Evolutionary conservation across 2,797 vertebrate genomes (phyloP), one percentile per base, ranked within the genome.

Genomic region (Malurus splendens): DNA sequence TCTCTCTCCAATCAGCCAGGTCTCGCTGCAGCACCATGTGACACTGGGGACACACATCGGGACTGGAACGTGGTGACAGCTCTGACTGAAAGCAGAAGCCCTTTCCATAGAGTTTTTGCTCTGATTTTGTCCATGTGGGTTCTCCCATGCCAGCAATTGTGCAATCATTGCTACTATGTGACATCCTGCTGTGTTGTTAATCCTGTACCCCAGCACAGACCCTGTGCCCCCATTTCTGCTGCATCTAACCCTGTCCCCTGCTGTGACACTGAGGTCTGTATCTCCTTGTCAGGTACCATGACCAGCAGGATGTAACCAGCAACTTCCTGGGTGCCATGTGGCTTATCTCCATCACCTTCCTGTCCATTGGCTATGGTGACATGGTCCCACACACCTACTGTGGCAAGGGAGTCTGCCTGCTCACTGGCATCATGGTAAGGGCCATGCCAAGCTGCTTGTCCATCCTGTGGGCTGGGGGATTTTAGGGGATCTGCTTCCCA

Each of bases 331-430:
- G 99, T 4, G 99, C 99, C 94, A 99, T 99, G 99, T 99, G 99
- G 99, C 98, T 99, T 71, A 99, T 99, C 96, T 99, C 99, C 95
- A 99, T 99, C 97, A 99, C 99, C 24, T 99, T 99, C 97, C 97
- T 99, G 66, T 99, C 99, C 97, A 99, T 99, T 4, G 99, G 99
- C 76, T 99, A 99, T 0, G 99, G 99, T 23, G 99, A 99, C 94
- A 99, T 99, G 98, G 99, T 99, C 52, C 99, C 99, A 18, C 98
- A 99, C 96, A 99, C 99, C 23, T 99, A 99, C 98, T 99, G 99
- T 72, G 99, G 99, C 93, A 99, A 99, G 94, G 99, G 99, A 27
- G 99, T 99, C 73, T 99, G 99, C 86, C 98, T 99, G 50, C 98
- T 99, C 92, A 99, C 99, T 0, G 99, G 99, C 94, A 99, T 99